Conservation (phyloP, 2,113 vertebrate genomes). For the Corvus hawaiiensis region DNA sequence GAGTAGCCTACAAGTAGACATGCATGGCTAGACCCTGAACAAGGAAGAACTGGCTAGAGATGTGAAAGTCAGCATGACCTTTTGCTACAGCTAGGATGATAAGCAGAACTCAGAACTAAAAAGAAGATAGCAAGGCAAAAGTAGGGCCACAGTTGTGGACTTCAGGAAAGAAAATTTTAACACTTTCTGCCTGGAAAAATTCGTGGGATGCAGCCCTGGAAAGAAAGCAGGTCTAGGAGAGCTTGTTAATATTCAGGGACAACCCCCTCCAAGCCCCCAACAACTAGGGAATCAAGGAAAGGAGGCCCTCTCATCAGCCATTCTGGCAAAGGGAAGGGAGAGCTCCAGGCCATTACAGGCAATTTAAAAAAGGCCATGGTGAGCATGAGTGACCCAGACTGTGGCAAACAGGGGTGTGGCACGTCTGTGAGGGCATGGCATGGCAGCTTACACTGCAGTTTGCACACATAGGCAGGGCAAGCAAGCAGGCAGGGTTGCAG, state of each 20-base stretch:
- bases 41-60: neutral
- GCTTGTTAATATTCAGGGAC: fast-evolving
- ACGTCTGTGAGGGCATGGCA: too few species aligned
- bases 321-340: neutral
- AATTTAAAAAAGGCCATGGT: neutral
- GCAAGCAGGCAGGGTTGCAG: neutral
- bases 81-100: neutral
- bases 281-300: neutral
- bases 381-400: fast-evolving
- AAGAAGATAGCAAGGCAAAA: neutral
- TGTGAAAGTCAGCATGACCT: neutral
- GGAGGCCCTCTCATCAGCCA: neutral
- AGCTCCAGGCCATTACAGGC: neutral
- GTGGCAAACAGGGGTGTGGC: neutral
- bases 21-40: neutral
- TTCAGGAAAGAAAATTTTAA: neutral
- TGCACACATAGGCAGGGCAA: neutral
- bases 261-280: neutral
- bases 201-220: neutral
- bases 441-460: neutral
- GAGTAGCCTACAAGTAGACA: neutral
- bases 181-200: neutral
- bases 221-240: neutral
- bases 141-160: neutral
- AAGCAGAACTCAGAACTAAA: neutral